These are phyloP conservation scores for Chouioia cunea DNA, from an alignment of 2,888 invertebrate species.

Conservation along the genomic window DNA sequence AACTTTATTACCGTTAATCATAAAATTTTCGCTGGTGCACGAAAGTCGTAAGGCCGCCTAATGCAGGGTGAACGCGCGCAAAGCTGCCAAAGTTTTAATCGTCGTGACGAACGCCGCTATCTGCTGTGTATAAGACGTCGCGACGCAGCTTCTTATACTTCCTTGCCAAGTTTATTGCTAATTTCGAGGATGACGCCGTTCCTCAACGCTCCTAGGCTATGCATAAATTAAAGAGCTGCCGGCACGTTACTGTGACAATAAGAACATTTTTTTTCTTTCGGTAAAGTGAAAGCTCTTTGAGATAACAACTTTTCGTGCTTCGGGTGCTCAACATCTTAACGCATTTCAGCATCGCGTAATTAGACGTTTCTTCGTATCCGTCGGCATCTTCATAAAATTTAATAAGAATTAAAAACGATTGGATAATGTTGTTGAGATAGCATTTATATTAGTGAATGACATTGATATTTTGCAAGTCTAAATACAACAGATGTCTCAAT, in stretches of 20 bases:
- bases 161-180: constrained; percentile 48
- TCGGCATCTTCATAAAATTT: too few relatives aligned
- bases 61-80: constrained; percentile 16
- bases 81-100: constrained; percentile 47
- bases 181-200: constrained; percentile 46
- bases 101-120: constrained; percentile 37
- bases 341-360: not conserved
- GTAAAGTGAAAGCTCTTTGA: constrained; percentile 34
- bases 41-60: constrained; percentile 33
- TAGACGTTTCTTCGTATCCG: too few relatives aligned
- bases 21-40: not conserved
- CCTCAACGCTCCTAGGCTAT: constrained; percentile 43
- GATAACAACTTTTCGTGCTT: constrained; percentile 45
- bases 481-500: too few relatives aligned
- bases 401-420: too few relatives aligned
- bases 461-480: too few relatives aligned
- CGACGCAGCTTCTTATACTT: constrained; percentile 34
- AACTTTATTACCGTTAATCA: constrained; percentile 14
- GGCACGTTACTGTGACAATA: constrained; percentile 45
- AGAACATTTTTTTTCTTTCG: constrained; percentile 37
- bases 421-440: too few relatives aligned
- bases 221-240: constrained; percentile 45
- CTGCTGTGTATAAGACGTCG: constrained; percentile 23
- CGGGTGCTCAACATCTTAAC: constrained; percentile 29
- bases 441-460: too few relatives aligned